These are phyloP conservation scores for Hetaerina titia DNA, from an alignment of 2,888 invertebrate genomes.

Conservation along the genomic window DNA sequence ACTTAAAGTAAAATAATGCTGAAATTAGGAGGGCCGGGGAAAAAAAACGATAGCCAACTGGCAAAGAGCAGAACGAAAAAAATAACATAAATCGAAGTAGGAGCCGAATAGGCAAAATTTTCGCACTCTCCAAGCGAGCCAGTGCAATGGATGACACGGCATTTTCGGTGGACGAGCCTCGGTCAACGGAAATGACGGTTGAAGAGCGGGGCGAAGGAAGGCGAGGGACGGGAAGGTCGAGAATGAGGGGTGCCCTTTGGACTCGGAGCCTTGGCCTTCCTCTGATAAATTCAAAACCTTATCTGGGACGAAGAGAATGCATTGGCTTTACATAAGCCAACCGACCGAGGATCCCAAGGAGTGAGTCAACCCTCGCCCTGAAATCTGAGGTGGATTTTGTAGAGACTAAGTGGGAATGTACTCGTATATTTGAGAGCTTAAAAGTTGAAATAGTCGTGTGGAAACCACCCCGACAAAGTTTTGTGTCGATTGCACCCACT, in stretches of 20 bases:
- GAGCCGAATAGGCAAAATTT: neutral
- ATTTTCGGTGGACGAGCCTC: neutral
- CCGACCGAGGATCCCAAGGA: neutral
- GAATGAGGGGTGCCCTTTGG: neutral
- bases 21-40: neutral
- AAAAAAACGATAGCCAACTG: too few species aligned
- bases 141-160: neutral
- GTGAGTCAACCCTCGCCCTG: too few species aligned
- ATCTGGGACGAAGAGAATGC: neutral
- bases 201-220: neutral
- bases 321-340: neutral
- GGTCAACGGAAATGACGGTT: neutral
- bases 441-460: too few species aligned
- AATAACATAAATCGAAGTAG: too few species aligned
- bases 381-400: too few species aligned
- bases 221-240: neutral
- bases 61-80: too few species aligned
- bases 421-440: neutral
- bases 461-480: neutral
- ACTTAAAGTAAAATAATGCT: neutral
- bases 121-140: neutral
- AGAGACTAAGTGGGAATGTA: too few species aligned
- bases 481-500: too few species aligned
- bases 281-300: neutral
- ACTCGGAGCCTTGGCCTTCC: neutral